A percentile compares a stretch with the other conserved stretches of the same genome.
These are phyloP conservation scores for Chondrosia reniformis DNA, from an alignment of 37 sponge, comb jelly and placozoan species.

Conservation along the genomic window DNA sequence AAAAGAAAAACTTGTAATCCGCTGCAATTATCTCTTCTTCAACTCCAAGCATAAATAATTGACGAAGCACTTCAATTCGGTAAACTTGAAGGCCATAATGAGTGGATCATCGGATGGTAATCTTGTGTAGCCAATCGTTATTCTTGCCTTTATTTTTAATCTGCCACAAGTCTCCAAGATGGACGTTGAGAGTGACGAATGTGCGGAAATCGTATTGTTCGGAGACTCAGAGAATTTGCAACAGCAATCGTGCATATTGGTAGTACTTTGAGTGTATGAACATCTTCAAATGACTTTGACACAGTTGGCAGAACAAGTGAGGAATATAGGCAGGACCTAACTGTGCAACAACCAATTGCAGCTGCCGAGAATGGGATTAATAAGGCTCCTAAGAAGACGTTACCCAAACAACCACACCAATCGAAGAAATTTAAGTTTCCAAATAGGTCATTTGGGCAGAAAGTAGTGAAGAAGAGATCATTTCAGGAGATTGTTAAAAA, in stretches of 20 bases:
- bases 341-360: constrained; percentile 17
- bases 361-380: constrained; percentile 11
- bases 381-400: constrained; percentile 13
- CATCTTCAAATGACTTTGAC: background rate
- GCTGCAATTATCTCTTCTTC: constrained; percentile 11
- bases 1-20: background rate
- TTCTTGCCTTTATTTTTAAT: background rate
- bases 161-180: constrained; percentile 10
- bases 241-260: background rate
- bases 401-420: constrained; percentile 17
- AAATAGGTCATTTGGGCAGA: constrained; percentile 1
- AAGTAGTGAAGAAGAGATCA: constrained; percentile 15
- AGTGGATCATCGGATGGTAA: background rate
- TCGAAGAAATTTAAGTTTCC: constrained; percentile 14
- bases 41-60: constrained; percentile 23
- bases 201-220: constrained; percentile 1
- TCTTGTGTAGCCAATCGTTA: background rate
- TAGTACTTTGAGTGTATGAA: background rate
- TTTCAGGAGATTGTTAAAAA: constrained; percentile 10
- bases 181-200: background rate
- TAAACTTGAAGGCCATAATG: constrained; percentile 14
- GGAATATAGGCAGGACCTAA: background rate
- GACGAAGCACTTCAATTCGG: constrained; percentile 14
- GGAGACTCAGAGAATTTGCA: background rate
- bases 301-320: background rate